Evolutionary conservation across 2,113 vertebrate species (phyloP).

Genomic region (Anhinga anhinga): DNA sequence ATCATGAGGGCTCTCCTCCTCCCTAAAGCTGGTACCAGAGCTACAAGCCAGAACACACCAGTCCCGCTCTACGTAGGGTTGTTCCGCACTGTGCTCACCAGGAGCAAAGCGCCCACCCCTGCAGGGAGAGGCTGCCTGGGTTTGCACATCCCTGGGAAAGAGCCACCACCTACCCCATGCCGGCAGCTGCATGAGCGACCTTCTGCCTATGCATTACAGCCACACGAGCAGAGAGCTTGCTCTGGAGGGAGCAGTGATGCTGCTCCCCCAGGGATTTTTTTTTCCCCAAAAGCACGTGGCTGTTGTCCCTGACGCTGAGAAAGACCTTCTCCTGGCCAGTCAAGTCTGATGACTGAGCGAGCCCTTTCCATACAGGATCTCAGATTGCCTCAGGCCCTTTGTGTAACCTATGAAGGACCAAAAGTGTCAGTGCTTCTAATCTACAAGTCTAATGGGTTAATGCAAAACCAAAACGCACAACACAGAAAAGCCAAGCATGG

Average conservation of each 20-base stretch:
- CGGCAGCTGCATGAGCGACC: not conserved
- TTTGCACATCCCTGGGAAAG: not conserved
- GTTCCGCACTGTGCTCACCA: not conserved
- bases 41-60: not conserved
- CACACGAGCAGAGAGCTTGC: not conserved
- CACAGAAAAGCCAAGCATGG: conserved; percentile 18
- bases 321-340: not conserved
- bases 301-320: not conserved
- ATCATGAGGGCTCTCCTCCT: not conserved
- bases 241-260: not conserved
- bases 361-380: conserved; percentile 4
- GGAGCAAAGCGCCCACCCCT: not conserved
- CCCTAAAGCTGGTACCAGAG: not conserved
- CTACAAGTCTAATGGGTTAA: conserved; percentile 2
- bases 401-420: conserved; percentile 15
- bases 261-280: not conserved
- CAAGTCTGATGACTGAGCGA: not conserved
- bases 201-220: not conserved
- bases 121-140: not conserved
- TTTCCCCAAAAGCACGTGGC: not conserved
- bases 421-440: conserved; percentile 65
- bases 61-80: not conserved
- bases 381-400: conserved; percentile 40
- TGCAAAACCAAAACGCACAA: not conserved
- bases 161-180: not conserved